Base-by-base conservation (phyloP, 2,888 invertebrate genomes). In the Apodemia hepburni region DNA sequence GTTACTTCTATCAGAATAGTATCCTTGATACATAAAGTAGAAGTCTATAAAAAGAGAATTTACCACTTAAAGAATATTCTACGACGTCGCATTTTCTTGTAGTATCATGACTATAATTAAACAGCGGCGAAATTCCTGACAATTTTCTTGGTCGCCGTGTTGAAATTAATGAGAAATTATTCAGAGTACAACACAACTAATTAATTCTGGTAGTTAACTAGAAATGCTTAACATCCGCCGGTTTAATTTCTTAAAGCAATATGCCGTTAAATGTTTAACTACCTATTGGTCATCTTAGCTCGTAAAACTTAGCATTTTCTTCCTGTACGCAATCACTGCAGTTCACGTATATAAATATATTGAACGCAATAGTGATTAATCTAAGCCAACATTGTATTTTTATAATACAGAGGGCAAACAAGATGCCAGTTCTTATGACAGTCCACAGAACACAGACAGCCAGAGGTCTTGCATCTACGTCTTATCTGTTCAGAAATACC, bases 151-250 rank as follows among this genome's bases (percentile, higher is more conserved):
- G 74, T 69, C 71, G 71, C 68, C 70, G 73, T 78, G 81, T 85
- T 76, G 71, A 81, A 81, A 83, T 83, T 82, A 86, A 87, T 82
- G 81, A 82, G 82, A 80, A 83, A 81, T 83, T 80, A 81, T 81
- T 78, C 75, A 69, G 62, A 61, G 64, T 51, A 72, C 74, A 76
- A 71, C 75, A 76, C 73, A 71, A 75, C 76, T 83, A 84, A 86
- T 87, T 84, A 84, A 84, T 81, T 79, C 77, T 71, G 74, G 74
- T 75, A 68, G 64, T 65, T 65, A 76, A 75, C 72, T 71, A 70
- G 71, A 71, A 70, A 71, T 70, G 72, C 70, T 71, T 73, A 75
- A 76, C 76, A 79, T 82, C 79, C 78, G 76, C 76, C 70, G 74
- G 68, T 80, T 81, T 78, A 79, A 81, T 86, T 85, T 79, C 74